Evolutionary conservation across 2,797 vertebrate genomes (phyloP).

Genomic region (Erpetoichthys calabaricus): DNA sequence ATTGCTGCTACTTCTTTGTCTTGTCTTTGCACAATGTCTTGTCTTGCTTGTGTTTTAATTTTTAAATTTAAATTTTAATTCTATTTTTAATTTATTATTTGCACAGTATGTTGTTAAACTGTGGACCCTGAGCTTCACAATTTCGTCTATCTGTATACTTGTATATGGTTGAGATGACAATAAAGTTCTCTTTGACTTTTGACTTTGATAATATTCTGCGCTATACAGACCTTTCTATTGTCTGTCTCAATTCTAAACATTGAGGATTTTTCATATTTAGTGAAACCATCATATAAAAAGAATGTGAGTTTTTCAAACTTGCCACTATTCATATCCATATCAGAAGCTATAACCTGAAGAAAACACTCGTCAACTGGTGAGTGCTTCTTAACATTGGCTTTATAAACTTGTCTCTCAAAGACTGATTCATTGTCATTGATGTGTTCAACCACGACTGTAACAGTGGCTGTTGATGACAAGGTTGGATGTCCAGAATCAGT

Average conservation of each 20-base stretch:
- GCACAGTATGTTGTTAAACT: too few relatives aligned
- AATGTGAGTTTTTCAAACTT: conserved; percentile 63
- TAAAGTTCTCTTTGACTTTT: too few relatives aligned
- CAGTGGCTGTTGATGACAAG: conserved; percentile 55
- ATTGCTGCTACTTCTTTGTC: too few relatives aligned
- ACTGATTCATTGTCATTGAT: conserved; percentile 80
- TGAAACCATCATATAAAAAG: conserved; percentile 64
- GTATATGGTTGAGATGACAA: too few relatives aligned
- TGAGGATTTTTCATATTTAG: conserved; percentile 50
- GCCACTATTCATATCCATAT: conserved; percentile 65
- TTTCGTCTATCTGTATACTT: too few relatives aligned
- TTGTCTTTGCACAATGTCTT: too few relatives aligned
- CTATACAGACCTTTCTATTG: conserved; percentile 67
- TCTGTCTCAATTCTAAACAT: conserved; percentile 58
- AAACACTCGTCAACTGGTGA: conserved; percentile 52
- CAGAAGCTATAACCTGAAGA: conserved; percentile 78
- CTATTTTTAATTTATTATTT: too few relatives aligned
- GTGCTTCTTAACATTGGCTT: conserved; percentile 61
- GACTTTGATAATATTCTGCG: conserved; percentile 74
- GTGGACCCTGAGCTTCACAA: too few relatives aligned
- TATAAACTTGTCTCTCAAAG: conserved; percentile 68
- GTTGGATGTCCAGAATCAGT: conserved; percentile 57
- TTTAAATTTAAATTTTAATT: too few relatives aligned
- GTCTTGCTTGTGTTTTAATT: too few relatives aligned
- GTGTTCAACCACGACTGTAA: conserved; percentile 59